Evolutionary conservation across 2,797 vertebrate genomes (phyloP), one percentile per base, ranked within the genome.

Genomic region (Furcifer pardalis): DNA sequence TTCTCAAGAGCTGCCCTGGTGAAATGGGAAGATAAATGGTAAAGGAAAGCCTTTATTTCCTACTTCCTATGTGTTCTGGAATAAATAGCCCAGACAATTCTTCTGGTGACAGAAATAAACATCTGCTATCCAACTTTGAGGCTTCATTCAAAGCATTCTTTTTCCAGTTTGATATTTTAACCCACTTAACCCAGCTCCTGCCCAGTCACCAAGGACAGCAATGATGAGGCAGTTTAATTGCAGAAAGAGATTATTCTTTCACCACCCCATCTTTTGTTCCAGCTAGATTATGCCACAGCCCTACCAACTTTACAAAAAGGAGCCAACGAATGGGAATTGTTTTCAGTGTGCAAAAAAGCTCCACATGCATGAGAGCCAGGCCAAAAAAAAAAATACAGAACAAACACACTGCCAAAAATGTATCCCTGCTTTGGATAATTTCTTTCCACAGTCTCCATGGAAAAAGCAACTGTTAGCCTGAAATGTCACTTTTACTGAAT

Each of bases 381-480:
- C 56, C n/a, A n/a, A n/a, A n/a, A n/a, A 90, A 74, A 87, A 15
- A 74, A n/a, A 74, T 1, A 5, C 37, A 85, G 69, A 86, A 60
- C 2, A 0, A 84, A 59, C 46, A 69, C 85, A 63, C 72, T 91
- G 77, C 84, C 81, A 88, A 23, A 59, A 84, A 66, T 2, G 52
- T 72, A 40, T 79, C 0, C 62, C 56, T 77, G 4, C 35, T 84
- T 90, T 72, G 77, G 63, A 56, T 81, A 77, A 15, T 60, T 75
- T 69, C 82, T 3, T 88, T 65, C 49, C 78, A 89, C 44, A 46
- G 10, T 1, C 0, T 86, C 84, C 84, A 84, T 81, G 90, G 84
- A 89, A 91, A 91, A 90, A 89, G 69, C 73, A 89, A 44, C 77
- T 89, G 68, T 83, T 85, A 87, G 88, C 35, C 86, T 86, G 87